phyloP scores from a whole-genome alignment of 2,113 vertebrate genomes.

The Phrynocephalus versicolor region DNA sequence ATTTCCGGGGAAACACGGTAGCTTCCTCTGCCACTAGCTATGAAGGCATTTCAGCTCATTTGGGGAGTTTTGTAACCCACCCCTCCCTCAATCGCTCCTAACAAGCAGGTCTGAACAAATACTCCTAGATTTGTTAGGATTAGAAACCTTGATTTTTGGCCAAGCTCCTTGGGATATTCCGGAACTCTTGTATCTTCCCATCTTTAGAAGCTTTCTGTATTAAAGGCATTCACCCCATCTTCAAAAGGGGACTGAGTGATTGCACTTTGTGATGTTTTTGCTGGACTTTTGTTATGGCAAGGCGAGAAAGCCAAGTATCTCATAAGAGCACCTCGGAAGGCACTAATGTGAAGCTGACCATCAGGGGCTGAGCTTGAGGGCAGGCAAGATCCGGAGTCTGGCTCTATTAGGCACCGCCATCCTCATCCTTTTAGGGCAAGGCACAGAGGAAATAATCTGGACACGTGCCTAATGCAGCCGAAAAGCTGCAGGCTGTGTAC shows the following conservation, averaged over 20 bases:
- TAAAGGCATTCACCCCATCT: background rate
- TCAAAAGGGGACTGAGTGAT: no score
- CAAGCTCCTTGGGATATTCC: no score
- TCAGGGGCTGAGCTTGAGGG: background rate
- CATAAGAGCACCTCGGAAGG: background rate
- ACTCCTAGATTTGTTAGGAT: no score
- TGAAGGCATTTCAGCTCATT: background rate
- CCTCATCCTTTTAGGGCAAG: background rate
- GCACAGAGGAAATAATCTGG: background rate
- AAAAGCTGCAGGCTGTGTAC: background rate
- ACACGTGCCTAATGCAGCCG: constrained; percentile 1
- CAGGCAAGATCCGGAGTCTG: background rate
- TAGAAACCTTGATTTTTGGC: no score
- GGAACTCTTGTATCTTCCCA: no score
- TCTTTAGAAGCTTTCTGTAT: background rate
- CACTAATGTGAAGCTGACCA: background rate
- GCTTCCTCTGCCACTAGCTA: background rate
- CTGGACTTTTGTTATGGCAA: background rate
- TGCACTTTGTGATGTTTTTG: no score
- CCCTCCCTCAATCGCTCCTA: background rate
- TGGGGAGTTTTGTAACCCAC: background rate
- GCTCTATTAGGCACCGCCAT: background rate
- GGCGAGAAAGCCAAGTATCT: background rate
- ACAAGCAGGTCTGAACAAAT: no score
- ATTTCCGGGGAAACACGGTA: no score